Evolutionary conservation across 1,140 invertebrate genomes (phyloP).

Genomic region (Rhyacophila brunnea): DNA sequence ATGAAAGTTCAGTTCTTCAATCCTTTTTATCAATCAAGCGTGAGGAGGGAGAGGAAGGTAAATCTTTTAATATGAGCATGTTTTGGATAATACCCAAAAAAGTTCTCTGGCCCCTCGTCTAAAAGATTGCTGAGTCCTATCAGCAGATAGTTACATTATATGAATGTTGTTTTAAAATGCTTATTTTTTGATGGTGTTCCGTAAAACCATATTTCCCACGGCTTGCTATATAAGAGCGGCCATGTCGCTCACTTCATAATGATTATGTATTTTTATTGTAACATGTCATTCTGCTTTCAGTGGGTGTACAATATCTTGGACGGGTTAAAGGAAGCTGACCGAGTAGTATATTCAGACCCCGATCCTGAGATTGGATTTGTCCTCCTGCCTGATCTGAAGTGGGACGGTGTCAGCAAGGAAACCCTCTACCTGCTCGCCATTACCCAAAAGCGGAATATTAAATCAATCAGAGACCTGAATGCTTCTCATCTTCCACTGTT

Average conservation of each 20-base stretch:
- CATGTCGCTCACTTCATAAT: background rate
- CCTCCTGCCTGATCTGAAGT: slow-evolving; percentile 90
- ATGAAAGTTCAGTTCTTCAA: too few relatives aligned
- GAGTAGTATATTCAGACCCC: slow-evolving; percentile 81
- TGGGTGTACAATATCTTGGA: slow-evolving; percentile 97
- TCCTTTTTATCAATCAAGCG: too few relatives aligned
- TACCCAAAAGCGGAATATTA: slow-evolving; percentile 68
- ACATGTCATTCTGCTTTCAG: slow-evolving; percentile 60
- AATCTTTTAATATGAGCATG: too few relatives aligned
- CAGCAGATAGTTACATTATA: too few relatives aligned
- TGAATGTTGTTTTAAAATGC: too few relatives aligned
- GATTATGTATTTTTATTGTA: background rate
- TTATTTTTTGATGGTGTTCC: background rate
- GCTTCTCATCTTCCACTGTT: slow-evolving; percentile 77
- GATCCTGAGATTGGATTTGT: slow-evolving; percentile 83
- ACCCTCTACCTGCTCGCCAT: slow-evolving; percentile 85
- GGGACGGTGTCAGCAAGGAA: slow-evolving; percentile 77
- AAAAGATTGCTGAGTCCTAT: too few relatives aligned
- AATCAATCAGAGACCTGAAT: slow-evolving; percentile 82
- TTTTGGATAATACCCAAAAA: too few relatives aligned
- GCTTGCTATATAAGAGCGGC: background rate
- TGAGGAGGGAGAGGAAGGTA: too few relatives aligned
- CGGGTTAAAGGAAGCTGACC: slow-evolving; percentile 84
- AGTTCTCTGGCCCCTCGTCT: too few relatives aligned
- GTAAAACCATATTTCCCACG: background rate